A percentile compares a stretch with the other conserved stretches of the same genome.
These are phyloP conservation scores for Chrysochloris asiatica DNA, from an alignment of 2,113 vertebrate genomes.

Conservation along the genomic window DNA sequence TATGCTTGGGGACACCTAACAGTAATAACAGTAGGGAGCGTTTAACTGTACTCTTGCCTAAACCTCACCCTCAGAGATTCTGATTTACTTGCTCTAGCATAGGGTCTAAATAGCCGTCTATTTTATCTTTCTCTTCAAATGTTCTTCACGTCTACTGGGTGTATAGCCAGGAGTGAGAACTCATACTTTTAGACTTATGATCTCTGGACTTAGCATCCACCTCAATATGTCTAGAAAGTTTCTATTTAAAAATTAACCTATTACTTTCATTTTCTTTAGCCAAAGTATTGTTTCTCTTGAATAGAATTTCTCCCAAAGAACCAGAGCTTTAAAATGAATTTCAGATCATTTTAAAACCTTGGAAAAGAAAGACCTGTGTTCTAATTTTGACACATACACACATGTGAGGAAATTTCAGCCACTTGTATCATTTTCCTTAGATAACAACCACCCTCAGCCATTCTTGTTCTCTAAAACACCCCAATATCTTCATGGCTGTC, in stretches of 20 bases:
- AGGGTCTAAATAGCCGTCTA: too few relatives aligned
- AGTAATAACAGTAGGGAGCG: not conserved
- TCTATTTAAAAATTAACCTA: not conserved
- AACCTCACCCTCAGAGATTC: not conserved
- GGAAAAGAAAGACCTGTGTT: not conserved
- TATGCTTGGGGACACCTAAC: too few relatives aligned
- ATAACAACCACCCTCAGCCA: rapidly evolving
- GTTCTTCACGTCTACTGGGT: too few relatives aligned
- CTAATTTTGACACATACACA: rapidly evolving
- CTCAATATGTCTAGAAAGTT: not conserved
- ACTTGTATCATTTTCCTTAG: not conserved
- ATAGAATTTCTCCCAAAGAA: not conserved
- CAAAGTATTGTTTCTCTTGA: not conserved
- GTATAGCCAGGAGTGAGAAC: not conserved
- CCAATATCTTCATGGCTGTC: rapidly evolving
- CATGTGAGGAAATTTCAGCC: too few relatives aligned
- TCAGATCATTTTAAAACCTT: not conserved
- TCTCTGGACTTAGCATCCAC: too few relatives aligned
- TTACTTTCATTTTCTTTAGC: not conserved
- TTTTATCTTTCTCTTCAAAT: not conserved
- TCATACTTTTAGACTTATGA: not conserved
- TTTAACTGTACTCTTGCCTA: rapidly evolving
- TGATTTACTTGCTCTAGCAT: not conserved
- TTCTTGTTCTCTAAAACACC: rapidly evolving
- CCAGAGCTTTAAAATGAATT: not conserved